These are phyloP conservation scores for Probosciger aterrimus DNA, from an alignment of 2,113 vertebrate species.

Conservation along the genomic window DNA sequence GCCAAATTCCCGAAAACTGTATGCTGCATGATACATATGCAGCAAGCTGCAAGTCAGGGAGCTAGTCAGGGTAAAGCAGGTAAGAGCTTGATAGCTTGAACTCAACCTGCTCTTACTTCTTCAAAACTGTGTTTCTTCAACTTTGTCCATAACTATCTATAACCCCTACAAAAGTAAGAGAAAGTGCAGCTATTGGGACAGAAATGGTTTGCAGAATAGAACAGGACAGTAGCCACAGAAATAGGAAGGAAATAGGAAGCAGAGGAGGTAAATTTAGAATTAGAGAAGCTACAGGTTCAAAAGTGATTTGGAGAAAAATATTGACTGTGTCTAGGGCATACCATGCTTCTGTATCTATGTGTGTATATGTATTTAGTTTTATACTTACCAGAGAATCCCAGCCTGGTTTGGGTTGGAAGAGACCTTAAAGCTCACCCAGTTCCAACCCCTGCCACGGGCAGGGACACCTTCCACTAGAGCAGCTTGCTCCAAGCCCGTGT, in stretches of 20 bases:
- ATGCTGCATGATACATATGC: fast-evolving
- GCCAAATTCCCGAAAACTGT: background rate
- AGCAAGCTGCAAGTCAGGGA: background rate
- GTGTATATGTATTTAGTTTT: background rate
- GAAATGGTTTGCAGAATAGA: background rate
- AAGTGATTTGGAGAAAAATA: background rate
- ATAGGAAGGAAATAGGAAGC: background rate
- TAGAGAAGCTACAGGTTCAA: background rate
- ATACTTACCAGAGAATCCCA: background rate
- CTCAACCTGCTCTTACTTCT: background rate
- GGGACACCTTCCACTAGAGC: background rate
- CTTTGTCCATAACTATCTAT: background rate
- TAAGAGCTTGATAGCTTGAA: background rate
- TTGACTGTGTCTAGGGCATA: background rate
- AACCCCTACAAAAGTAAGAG: background rate
- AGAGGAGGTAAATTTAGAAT: background rate
- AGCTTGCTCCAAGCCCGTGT: background rate
- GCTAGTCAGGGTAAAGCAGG: background rate
- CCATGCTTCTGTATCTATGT: background rate
- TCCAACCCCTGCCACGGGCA: background rate
- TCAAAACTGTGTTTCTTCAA: background rate
- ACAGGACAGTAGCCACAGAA: background rate
- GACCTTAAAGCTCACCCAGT: background rate
- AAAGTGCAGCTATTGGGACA: background rate
- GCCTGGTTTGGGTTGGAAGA: background rate